Evolutionary conservation across 2,888 invertebrate species (phyloP).

Genomic region (Sphaeridia pumilis): DNA sequence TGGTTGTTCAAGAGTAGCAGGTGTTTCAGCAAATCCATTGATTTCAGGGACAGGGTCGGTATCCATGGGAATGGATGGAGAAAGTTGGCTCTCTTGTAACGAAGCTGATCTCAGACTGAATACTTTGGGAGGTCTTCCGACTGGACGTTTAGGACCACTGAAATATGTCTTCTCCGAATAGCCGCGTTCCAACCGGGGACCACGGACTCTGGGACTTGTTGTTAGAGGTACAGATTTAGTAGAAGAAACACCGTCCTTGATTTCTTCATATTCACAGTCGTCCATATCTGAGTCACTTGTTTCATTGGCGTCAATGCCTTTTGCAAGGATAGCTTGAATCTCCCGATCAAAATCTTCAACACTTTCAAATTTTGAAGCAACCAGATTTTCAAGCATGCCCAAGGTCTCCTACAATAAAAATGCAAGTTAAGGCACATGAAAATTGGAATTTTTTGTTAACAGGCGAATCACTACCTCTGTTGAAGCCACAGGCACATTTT

Average conservation of each 20-base stretch:
- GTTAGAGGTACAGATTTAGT: not conserved
- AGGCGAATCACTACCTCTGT: no score
- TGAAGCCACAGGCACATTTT: not conserved
- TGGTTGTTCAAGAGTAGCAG: no score
- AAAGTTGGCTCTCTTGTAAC: no score
- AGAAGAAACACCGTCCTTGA: not conserved
- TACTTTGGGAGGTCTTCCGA: not conserved
- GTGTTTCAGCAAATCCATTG: no score
- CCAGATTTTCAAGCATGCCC: slow-evolving; percentile 4
- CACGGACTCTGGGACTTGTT: not conserved
- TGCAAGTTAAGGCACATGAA: not conserved
- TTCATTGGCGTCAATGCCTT: slow-evolving; percentile 6
- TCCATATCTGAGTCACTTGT: not conserved
- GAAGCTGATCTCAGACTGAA: no score
- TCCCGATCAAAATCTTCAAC: slow-evolving; percentile 5
- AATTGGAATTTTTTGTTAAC: no score
- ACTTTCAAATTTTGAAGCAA: not conserved
- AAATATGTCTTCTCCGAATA: not conserved
- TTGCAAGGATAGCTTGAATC: not conserved
- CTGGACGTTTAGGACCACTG: not conserved
- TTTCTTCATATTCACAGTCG: slow-evolving; percentile 1
- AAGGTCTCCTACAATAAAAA: not conserved
- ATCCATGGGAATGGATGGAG: no score
- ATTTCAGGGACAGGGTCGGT: no score
- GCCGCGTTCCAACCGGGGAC: not conserved